Conservation (phyloP, 2,888 invertebrate species). For the Frankliniella fusca region DNA sequence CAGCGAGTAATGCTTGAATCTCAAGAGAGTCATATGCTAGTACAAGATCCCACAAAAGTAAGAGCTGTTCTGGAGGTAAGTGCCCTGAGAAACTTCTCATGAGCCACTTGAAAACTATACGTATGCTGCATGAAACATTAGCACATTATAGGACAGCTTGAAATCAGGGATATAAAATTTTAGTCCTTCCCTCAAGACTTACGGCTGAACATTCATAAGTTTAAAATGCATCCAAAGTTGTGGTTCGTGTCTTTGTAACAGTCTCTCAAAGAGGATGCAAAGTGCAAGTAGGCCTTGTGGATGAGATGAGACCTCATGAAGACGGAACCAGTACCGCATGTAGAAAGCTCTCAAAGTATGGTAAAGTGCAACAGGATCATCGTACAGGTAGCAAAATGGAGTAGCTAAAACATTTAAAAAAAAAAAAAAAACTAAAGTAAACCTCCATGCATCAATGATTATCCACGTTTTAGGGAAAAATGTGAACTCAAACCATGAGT, state of each 20-base stretch:
- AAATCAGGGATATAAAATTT: constrained; percentile 4
- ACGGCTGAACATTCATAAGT: constrained; percentile 86
- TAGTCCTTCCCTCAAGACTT: constrained; percentile 47
- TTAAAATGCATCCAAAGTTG: constrained; percentile 87
- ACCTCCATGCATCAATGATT: not conserved
- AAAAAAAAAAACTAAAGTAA: constrained; percentile 28
- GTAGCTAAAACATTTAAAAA: constrained; percentile 61
- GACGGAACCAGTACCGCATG: constrained; percentile 82
- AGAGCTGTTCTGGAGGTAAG: constrained; percentile 83
- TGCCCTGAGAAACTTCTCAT: constrained; percentile 96
- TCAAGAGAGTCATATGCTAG: constrained; percentile 90
- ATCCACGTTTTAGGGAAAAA: not conserved
- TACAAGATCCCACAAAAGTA: constrained; percentile 88
- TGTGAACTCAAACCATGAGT: too few species aligned
- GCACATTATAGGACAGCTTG: constrained; percentile 4
- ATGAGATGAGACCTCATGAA: constrained; percentile 89
- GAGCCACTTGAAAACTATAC: constrained; percentile 92
- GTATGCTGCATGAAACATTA: constrained; percentile 57
- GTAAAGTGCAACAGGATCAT: constrained; percentile 81
- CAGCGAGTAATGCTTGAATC: constrained; percentile 79
- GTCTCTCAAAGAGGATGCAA: constrained; percentile 81
- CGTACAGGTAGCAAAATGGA: constrained; percentile 89
- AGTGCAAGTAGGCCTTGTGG: constrained; percentile 89
- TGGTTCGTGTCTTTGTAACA: constrained; percentile 86
- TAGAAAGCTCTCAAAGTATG: constrained; percentile 89